Percentiles rank a stretch among this genome's conserved stretches.
These are phyloP conservation scores for Pogonocichla stellata DNA, from an alignment of 2,113 vertebrate species.

Conservation along the genomic window DNA sequence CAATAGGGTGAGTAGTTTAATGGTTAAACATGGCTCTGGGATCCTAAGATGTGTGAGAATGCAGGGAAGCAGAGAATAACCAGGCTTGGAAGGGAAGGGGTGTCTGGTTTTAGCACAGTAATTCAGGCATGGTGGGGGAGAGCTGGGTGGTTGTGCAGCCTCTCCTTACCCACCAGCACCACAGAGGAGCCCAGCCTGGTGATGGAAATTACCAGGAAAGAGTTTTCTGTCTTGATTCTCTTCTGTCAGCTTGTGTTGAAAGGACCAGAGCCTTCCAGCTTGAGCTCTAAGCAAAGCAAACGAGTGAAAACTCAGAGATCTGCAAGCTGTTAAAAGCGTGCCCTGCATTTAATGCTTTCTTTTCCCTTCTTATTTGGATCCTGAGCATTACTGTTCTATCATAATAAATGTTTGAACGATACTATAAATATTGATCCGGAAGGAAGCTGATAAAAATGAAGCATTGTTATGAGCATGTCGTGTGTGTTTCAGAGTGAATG, in stretches of 20 bases:
- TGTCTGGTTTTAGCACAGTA: rapidly evolving
- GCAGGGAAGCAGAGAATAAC: not conserved
- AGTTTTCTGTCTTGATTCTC: not conserved
- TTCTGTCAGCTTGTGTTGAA: not conserved
- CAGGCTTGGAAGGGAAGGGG: not conserved
- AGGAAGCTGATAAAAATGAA: constrained; percentile 67
- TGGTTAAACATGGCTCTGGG: not conserved
- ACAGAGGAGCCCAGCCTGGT: not conserved
- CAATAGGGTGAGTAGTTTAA: not conserved
- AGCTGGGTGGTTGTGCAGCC: not conserved
- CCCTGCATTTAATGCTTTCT: not conserved
- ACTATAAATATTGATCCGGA: constrained; percentile 72
- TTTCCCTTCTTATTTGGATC: not conserved
- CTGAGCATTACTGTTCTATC: not conserved
- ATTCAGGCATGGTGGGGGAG: not conserved
- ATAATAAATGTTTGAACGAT: constrained; percentile 63
- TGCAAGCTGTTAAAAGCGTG: not conserved
- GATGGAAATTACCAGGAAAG: not conserved
- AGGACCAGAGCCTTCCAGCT: not conserved
- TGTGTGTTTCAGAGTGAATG: constrained; percentile 52
- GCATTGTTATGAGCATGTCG: constrained; percentile 43
- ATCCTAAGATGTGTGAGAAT: not conserved
- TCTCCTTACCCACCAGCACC: not conserved
- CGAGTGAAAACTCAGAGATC: not conserved
- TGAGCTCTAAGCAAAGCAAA: not conserved